Percentiles rank a stretch among this genome's conserved stretches.
Evolutionary conservation across 2,797 vertebrate genomes (phyloP).

Genomic region (Mus spretus): DNA sequence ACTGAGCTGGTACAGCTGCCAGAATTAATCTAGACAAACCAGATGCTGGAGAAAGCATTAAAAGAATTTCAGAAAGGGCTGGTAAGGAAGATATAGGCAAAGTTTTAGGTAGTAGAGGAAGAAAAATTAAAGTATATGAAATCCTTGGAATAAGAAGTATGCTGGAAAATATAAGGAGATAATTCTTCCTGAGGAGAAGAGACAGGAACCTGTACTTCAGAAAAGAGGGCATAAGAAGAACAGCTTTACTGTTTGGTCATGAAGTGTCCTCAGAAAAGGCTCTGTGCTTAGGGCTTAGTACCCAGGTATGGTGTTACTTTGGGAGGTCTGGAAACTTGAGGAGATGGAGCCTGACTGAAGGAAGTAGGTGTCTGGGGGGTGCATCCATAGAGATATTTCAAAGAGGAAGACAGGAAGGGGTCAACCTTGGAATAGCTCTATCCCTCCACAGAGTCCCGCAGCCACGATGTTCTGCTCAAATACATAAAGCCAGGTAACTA

Average conservation of each 20-base stretch:
- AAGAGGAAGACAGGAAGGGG: neutral
- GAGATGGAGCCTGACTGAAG: neutral
- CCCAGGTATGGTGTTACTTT: neutral
- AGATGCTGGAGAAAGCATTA: conserved; percentile 37
- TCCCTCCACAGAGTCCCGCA: neutral
- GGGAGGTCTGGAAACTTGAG: neutral
- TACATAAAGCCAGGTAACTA: neutral
- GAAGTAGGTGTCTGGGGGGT: neutral
- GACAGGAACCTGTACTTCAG: conserved; percentile 4
- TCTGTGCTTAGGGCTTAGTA: neutral
- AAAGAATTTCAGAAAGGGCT: conserved; percentile 61
- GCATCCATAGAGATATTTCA: neutral
- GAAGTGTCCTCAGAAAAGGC: neutral
- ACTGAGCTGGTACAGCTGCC: conserved; percentile 51
- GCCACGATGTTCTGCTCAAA: neutral
- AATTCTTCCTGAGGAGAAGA: conserved; percentile 37
- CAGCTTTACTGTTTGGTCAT: neutral
- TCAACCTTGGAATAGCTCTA: neutral
- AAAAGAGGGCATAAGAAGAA: neutral
- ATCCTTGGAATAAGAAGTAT: conserved; percentile 43
- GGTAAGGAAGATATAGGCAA: conserved; percentile 54
- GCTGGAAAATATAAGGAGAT: conserved; percentile 38
- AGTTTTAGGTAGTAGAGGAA: conserved; percentile 33
- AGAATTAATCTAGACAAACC: conserved; percentile 56
- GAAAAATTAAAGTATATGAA: conserved; percentile 50